Evolutionary conservation across 2,888 invertebrate species (phyloP), one percentile per base, ranked within the genome.

Genomic region (Ashinkailepas kermadecensis): DNA sequence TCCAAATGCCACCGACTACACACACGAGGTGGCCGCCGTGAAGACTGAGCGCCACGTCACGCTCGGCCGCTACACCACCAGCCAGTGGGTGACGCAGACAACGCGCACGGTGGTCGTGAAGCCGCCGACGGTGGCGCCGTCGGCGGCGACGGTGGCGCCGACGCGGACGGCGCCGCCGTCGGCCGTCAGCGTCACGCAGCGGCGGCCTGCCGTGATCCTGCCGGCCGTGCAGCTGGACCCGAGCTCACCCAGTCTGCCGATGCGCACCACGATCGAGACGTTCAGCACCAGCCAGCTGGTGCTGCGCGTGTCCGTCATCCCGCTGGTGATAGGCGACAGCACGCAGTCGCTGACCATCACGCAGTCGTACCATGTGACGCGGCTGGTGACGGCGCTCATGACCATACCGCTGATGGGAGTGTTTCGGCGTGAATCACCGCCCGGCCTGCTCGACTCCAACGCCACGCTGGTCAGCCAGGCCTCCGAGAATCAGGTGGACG

Each of bases 281-380:
- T 96, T 95, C 88, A 95, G 95, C 85, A 95, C 96, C 10, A 95
- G 95, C 0, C 95, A 96, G 87, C 91, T 93, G 18, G 92, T 95
- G 89, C 88, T 95, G 25, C 95, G 95, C 88, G 96, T 96, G 0
- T 95, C 96, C 86, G 91, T 96, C 83, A 88, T 96, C 81, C 96
- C 96, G 0, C 92, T 96, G 0, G 90, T 95, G 65, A 91, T 91
- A 83, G 92, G 92, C 83, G 91, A 91, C 23, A 92, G 92, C 83
- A 91, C 94, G 84, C 94, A 95, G 0, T 85, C 84, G 81, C 81
- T 94, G 85, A 96, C 96, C 0, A 90, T 96, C 80, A 93, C 95
- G 6, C 96, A 96, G 89, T 95, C 96, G 0, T 96, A 95, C 88
- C 91, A 94, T 86, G 90, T 96, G 39, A 95, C 95, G 0, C 90